Evolutionary conservation across 2,888 invertebrate genomes (phyloP).

Genomic region (Pollenia griseotomentosa): DNA sequence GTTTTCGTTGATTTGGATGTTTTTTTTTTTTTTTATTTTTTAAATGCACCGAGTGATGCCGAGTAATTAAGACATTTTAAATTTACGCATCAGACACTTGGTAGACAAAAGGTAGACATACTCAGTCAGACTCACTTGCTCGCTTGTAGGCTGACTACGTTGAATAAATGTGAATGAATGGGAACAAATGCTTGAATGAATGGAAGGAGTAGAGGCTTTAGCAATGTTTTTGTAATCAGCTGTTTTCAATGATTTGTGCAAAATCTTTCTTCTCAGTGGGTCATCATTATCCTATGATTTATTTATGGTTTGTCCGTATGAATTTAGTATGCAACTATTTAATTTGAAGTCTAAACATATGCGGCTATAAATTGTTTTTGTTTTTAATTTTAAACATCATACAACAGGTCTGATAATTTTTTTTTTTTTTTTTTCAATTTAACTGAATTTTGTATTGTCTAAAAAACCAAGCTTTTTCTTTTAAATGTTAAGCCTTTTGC

Average conservation of each 20-base stretch:
- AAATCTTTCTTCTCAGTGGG: constrained; percentile 33
- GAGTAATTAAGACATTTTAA: constrained; percentile 67
- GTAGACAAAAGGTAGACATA: constrained; percentile 62
- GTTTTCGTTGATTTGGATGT: constrained; percentile 46
- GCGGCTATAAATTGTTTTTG: no score
- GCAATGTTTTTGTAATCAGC: constrained; percentile 29
- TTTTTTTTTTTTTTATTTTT: constrained; percentile 31
- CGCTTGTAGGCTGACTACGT: constrained; percentile 31
- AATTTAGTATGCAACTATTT: not conserved
- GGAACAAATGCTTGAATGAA: constrained; percentile 15
- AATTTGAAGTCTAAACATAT: no score
- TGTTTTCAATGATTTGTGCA: constrained; percentile 14
- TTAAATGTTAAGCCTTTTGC: no score
- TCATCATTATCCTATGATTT: not conserved
- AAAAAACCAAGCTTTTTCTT: no score
- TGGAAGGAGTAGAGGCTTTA: not conserved
- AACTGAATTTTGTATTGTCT: no score
- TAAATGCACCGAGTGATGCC: constrained; percentile 61
- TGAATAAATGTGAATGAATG: constrained; percentile 31
- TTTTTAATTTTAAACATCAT: no score
- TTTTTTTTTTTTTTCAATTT: no score
- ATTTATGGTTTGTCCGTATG: not conserved
- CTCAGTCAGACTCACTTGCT: constrained; percentile 35
- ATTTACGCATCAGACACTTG: constrained; percentile 65
- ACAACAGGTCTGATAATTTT: no score